Conservation (phyloP, 2,888 invertebrate species). For the Diachrysia chrysitis region DNA sequence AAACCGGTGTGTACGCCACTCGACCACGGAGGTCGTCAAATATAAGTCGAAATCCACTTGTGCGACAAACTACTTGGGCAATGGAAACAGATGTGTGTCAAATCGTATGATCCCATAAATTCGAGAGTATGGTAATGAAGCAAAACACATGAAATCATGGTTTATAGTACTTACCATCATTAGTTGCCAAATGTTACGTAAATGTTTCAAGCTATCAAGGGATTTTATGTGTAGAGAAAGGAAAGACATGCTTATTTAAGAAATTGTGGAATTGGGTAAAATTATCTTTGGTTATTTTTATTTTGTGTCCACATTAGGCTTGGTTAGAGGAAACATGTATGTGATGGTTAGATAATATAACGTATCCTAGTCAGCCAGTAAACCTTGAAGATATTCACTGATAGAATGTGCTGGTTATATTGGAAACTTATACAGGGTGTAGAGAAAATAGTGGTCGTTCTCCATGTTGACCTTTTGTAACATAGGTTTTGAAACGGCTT, state of each 20-base stretch:
- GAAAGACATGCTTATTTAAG: neutral
- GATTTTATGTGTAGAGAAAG: neutral
- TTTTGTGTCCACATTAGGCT: too few relatives aligned
- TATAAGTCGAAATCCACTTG: neutral
- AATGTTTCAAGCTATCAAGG: constrained; percentile 17
- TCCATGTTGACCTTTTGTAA: too few relatives aligned
- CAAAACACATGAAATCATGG: constrained; percentile 22
- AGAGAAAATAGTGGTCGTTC: too few relatives aligned
- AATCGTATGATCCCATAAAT: constrained; percentile 41
- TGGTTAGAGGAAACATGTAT: too few relatives aligned
- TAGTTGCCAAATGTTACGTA: constrained; percentile 34
- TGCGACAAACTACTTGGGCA: neutral
- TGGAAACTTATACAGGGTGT: too few relatives aligned
- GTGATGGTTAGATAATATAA: too few relatives aligned
- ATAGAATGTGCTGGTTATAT: too few relatives aligned
- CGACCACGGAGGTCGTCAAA: too few relatives aligned
- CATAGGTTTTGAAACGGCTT: too few relatives aligned
- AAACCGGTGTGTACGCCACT: too few relatives aligned
- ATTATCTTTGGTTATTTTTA: neutral
- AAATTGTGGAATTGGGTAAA: neutral
- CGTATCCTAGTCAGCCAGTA: too few relatives aligned
- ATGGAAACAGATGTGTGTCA: constrained; percentile 18
- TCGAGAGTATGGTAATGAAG: constrained; percentile 36
- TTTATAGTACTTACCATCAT: constrained; percentile 17
- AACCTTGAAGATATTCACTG: too few relatives aligned